Evolutionary conservation across 2,888 invertebrate genomes (phyloP), one percentile per base, ranked within the genome.

Genomic region (Noctuana brunneofusca): DNA sequence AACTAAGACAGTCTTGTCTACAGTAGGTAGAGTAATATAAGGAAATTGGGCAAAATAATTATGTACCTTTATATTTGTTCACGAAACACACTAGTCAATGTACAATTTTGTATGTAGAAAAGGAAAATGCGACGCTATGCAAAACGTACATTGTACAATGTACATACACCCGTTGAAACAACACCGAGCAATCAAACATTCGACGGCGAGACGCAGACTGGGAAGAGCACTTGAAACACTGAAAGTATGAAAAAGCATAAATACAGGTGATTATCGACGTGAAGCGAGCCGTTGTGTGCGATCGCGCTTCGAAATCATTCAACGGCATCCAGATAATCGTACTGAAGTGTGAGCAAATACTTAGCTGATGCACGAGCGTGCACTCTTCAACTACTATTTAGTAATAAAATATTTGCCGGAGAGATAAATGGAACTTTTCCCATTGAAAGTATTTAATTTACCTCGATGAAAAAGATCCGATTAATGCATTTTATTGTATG

Each of bases 331-430:
- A 50, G 30, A 56, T 56, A 56, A 56, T 50, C 41, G 14, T 9
- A 38, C 27, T 48, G 18, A 24, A 60, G 62, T n/a, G 14, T 43
- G 32, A n/a, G 55, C 62, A 62, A 62, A 62, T 62, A 62, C 60
- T 62, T 62, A 49, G 11, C 50, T 11, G 27, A 18, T 14, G 24
- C 22, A 24, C 38, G 27, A 18, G 30, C 22, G 32, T 18, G 53
- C 14, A 24, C 60, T 58, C 3, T 38, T 48, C 12, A 35, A 60
- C 53, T 53, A 60, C 53, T 53, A 59, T 60, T 60, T 54, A 54
- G 53, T 11, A 18, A 49, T 55, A n/a, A 55, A 62, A 62, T 62
- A 49, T 62, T 60, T 62, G 60, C 35, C 20, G 16, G 32, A 49
- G n/a, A 14, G 54, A 48, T 62, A 48, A 62, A 55, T 54, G 43